Evolutionary conservation across 2,797 vertebrate genomes (phyloP), one percentile per base, ranked within the genome.

Genomic region (Rhinoraja longicauda): DNA sequence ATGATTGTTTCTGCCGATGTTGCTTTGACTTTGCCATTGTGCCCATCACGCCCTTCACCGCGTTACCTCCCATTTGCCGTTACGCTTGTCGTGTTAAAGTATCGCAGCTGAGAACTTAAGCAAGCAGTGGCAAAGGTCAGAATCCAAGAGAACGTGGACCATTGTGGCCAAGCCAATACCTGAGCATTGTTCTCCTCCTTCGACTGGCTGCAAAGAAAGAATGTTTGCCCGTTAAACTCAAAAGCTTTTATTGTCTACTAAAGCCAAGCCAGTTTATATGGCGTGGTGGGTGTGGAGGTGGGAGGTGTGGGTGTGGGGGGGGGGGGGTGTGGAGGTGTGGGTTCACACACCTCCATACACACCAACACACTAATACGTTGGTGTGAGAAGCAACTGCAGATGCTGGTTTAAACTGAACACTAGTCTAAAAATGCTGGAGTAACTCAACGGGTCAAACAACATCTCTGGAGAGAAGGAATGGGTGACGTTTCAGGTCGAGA

Each of bases 1-100:
- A 94, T 95, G 94, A 95, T 96, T 95, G 95, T 95, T 96, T 96
- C 94, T 95, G 93, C 93, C 93, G 84, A 93, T 95, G 77, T 81
- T 93, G 92, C 91, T 95, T 93, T 94, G 93, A 90, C 91, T 90
- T 94, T 95, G 95, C 96, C 95, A 94, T 95, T 94, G 94, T 93
- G 93, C 93, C 94, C 94, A 93, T 94, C 93, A 94, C 92, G 94
- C 93, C 93, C 93, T 94, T 94, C 94, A 82, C 94, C 73, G 94
- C 95, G 93, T 93, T 95, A 93, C 95, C 93, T 94, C 88, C 39
- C 93, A 79, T 93, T 93, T 93, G 94, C 91, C 90, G 93, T 94
- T 78, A 93, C 93, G 72, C 93, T 93, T 67, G 93, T 94, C 93
- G 93, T 91, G 84, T 93, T 94, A 94, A 93, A 93, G 0, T 93